Evolutionary conservation across 1,140 invertebrate genomes (phyloP).

Genomic region (Holotrichia oblita): DNA sequence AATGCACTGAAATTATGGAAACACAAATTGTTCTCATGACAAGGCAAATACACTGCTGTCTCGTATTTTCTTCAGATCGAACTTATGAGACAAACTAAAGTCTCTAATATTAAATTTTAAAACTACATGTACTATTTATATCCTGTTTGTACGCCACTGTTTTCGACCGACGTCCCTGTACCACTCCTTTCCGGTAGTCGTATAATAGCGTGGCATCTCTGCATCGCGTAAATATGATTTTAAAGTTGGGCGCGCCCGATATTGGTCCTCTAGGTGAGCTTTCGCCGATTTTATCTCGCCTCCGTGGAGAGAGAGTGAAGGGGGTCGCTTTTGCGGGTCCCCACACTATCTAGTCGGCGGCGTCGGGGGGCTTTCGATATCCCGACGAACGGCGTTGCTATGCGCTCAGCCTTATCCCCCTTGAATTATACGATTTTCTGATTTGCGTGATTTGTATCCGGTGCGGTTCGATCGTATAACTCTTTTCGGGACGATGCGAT

Average conservation of each 20-base stretch:
- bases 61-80: no score
- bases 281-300: background rate
- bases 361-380: conserved; percentile 40
- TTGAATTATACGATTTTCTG: conserved; percentile 42
- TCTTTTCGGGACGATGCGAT: background rate
- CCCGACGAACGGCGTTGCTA: background rate
- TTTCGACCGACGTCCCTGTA: background rate
- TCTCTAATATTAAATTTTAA: no score
- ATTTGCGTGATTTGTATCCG: conserved; percentile 40
- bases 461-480: background rate
- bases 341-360: conserved; percentile 9
- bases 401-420: conserved; percentile 35
- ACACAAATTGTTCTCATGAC: no score
- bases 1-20: no score
- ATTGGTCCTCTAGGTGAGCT: conserved; percentile 56
- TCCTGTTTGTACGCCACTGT: background rate
- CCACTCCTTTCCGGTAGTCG: background rate
- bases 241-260: conserved; percentile 57
- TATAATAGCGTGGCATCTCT: conserved; percentile 35
- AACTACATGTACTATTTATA: no score
- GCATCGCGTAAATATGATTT: conserved; percentile 59
- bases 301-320: conserved; percentile 1
- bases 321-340: no score
- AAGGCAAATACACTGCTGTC: no score
- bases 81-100: no score